Base-by-base conservation (phyloP, 2,888 invertebrate genomes). In the Phaonia tiefii region DNA sequence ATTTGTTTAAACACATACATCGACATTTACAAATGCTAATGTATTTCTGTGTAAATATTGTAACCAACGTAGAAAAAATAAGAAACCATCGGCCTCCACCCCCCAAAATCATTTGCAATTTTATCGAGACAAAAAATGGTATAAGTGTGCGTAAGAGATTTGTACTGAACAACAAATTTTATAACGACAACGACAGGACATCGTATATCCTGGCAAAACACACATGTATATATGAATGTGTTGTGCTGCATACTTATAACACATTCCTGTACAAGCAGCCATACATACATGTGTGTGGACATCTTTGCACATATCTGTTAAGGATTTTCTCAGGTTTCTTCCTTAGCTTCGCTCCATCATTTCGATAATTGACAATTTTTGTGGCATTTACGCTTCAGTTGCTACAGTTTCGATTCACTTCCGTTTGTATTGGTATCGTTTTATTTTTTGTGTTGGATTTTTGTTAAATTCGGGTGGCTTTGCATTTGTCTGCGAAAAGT, bases 301-400 rank as follows among this genome's bases (percentile, higher is more conserved):
- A 20, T 51, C 17, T 39, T 20, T 15, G 39, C 58, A 15, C 13
- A 26, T n/a, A n/a, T n/a, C 26, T 44, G 44, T 44, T n/a, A 2
- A 31, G 31, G 13, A 2, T n/a, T 44, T n/a, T 44, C 44, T 44
- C 44, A 13, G 15, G 26, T 49, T 60, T 20, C 39, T 13, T 31
- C 13, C 56, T 58, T 46, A 22, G 3, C 70, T 39, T 46, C 46
- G 3, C 70, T 39, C 31, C 56, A 60, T 15, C 54, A 72, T 69
- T 80, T 58, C 69, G 58, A 74, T 71, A 77, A 74, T 66, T 74
- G 73, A 80, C 74, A 77, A 74, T 80, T 77, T 80, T 76, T 80
- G 76, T 80, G 77, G 80, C 74, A 66, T 80, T 80, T 66, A 74
- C 66, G 74, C 76, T 74, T 58, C 70, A 80, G 70, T 74, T 66